phyloP scores from a whole-genome alignment of 2,888 invertebrate species.

The Mythimna vitellina region DNA sequence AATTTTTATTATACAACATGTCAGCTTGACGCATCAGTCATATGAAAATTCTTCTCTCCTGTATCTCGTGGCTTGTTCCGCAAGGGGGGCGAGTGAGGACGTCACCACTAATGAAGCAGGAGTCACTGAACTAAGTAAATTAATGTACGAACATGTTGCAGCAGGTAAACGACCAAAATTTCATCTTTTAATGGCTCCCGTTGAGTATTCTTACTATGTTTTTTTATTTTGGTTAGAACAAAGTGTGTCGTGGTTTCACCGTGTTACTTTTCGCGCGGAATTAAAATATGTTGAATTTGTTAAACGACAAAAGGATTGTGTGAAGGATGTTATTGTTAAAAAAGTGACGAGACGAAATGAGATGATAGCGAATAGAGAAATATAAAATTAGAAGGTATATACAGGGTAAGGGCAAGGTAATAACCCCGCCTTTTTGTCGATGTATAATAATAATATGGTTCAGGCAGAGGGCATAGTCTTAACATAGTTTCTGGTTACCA shows the following conservation, averaged over 20 bases:
- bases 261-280: neutral
- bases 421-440: no score
- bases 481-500: no score
- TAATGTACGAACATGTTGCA: constrained; percentile 59
- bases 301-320: neutral
- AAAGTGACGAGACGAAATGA: no score
- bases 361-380: no score
- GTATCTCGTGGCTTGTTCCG: constrained; percentile 35
- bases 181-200: constrained; percentile 41
- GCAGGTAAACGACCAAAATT: constrained; percentile 55
- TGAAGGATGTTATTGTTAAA: no score
- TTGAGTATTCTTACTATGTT: neutral
- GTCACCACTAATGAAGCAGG: constrained; percentile 66
- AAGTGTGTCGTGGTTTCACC: neutral
- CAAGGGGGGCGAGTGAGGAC: constrained; percentile 41
- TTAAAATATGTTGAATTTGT: neutral
- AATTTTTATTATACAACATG: no score
- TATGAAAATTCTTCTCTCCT: neutral
- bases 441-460: no score
- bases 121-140: constrained; percentile 65
- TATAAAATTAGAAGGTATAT: no score
- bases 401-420: no score
- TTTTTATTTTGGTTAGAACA: neutral
- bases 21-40: no score
- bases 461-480: no score